These are phyloP conservation scores for Parochlus steinenii DNA, from an alignment of 2,888 invertebrate genomes.

Conservation along the genomic window DNA sequence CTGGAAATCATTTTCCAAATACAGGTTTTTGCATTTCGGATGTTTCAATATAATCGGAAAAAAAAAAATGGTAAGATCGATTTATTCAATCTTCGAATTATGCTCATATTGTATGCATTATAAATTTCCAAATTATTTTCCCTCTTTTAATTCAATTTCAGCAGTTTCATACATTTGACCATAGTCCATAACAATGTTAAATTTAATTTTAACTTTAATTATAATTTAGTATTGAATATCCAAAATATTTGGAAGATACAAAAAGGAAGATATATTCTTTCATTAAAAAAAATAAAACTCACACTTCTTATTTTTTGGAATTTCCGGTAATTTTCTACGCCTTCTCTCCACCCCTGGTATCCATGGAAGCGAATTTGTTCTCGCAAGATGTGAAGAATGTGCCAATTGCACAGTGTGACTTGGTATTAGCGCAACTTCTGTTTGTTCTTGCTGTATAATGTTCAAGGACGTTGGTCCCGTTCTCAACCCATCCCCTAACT, in stretches of 20 bases:
- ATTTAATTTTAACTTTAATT: no score
- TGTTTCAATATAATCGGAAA: no score
- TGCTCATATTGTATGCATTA: no score
- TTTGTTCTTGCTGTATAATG: neutral
- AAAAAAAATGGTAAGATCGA: no score
- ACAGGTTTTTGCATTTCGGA: no score
- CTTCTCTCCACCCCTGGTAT: constrained; percentile 37
- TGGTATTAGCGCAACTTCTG: constrained; percentile 1
- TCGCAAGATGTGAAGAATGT: constrained; percentile 13
- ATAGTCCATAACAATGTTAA: no score
- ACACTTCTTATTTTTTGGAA: constrained; percentile 80
- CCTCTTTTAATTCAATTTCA: no score
- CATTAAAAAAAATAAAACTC: constrained; percentile 39
- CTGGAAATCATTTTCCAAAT: no score
- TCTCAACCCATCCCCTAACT: constrained; percentile 30
- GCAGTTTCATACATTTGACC: no score
- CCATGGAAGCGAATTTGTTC: constrained; percentile 15
- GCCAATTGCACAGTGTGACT: neutral
- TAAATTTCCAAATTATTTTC: no score
- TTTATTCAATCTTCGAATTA: no score
- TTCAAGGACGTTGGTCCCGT: constrained; percentile 15
- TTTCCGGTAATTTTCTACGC: constrained; percentile 73
- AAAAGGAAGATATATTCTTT: constrained; percentile 30
- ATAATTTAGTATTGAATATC: no score
- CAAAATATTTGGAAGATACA: neutral